A percentile compares a stretch with the other conserved stretches of the same genome.
phyloP scores from a whole-genome alignment of 2,888 invertebrate genomes.

The Philonicus albiceps region DNA sequence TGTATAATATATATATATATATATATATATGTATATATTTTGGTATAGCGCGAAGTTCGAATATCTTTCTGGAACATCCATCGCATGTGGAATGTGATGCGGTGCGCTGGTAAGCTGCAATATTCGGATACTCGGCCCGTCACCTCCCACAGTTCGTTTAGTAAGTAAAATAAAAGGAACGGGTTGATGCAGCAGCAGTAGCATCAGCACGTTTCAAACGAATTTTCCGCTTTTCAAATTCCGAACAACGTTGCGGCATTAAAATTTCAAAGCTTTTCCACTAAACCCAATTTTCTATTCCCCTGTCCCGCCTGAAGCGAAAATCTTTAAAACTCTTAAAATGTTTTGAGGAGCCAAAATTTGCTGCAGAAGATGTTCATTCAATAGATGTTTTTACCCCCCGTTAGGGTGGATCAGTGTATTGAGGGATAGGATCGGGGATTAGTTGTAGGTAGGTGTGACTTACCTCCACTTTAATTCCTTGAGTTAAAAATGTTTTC shows the following conservation, averaged over 20 bases:
- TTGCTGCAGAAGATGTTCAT: background rate
- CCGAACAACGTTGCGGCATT: slow-evolving; percentile 26
- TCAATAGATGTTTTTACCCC: background rate
- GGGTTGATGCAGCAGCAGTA: background rate
- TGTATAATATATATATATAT: no score
- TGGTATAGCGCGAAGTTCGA: background rate
- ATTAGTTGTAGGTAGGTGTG: background rate
- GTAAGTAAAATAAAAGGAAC: background rate
- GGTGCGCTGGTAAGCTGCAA: background rate
- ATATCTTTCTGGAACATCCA: background rate
- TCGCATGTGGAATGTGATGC: background rate
- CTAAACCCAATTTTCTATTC: slow-evolving; percentile 39
- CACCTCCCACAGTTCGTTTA: background rate
- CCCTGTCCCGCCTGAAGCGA: background rate
- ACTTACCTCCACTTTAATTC: slow-evolving; percentile 83
- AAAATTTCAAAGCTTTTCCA: slow-evolving; percentile 36
- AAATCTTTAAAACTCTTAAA: slow-evolving; percentile 26
- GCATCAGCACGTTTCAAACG: slow-evolving; percentile 20
- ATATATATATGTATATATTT: no score
- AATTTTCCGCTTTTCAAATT: slow-evolving; percentile 34
- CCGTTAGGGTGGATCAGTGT: background rate
- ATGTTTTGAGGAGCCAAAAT: background rate
- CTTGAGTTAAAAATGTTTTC: slow-evolving; percentile 75
- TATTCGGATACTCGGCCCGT: background rate
- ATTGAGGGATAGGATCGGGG: background rate